phyloP scores from a whole-genome alignment of 1,140 invertebrate species.

The Maniola jurtina region DNA sequence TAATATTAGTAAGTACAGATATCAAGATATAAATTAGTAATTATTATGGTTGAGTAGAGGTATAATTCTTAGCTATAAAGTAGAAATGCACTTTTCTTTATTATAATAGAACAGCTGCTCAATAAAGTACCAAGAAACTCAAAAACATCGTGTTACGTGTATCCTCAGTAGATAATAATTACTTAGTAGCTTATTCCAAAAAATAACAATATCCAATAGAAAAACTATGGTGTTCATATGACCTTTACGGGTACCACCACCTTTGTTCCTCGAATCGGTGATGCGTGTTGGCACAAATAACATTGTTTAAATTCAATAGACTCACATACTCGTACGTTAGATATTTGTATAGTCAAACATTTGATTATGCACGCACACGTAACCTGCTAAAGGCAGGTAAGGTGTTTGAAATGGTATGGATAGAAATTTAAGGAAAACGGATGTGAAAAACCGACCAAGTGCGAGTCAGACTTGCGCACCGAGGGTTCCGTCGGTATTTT shows the following conservation, averaged over 20 bases:
- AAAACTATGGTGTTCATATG: neutral
- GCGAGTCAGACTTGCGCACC: no score
- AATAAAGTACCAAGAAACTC: no score
- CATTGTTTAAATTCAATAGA: conserved; percentile 30
- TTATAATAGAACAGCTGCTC: no score
- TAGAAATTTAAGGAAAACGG: neutral
- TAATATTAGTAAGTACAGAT: no score
- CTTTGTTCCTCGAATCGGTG: conserved; percentile 32
- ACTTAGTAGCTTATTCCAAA: neutral
- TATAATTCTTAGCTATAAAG: no score
- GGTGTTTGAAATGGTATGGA: neutral
- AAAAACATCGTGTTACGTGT: no score
- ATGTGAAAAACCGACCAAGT: no score
- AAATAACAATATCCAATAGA: neutral
- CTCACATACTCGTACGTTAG: neutral
- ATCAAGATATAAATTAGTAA: no score
- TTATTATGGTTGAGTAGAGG: no score
- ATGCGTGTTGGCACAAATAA: conserved; percentile 35
- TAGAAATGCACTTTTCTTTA: no score
- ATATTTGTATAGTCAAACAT: neutral
- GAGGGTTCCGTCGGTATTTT: no score
- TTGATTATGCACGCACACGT: conserved; percentile 6
- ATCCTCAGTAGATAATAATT: no score
- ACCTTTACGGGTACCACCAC: conserved; percentile 19
- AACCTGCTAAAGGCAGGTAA: neutral